Evolutionary conservation across 1,140 invertebrate species (phyloP).

Genomic region (Parapsyche elsis): DNA sequence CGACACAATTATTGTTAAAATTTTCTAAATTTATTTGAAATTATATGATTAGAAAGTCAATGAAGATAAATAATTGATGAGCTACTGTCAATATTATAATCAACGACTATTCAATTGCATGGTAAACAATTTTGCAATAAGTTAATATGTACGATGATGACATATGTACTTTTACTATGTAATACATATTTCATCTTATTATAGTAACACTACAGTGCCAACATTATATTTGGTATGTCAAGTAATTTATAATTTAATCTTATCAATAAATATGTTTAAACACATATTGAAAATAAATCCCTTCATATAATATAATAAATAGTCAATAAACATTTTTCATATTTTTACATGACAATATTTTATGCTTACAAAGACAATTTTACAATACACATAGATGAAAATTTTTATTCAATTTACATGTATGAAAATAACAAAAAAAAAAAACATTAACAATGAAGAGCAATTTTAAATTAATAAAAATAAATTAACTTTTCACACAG

Average conservation of each 20-base stretch:
- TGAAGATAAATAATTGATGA: neutral
- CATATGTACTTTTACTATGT: neutral
- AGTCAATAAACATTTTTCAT: neutral
- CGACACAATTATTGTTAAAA: neutral
- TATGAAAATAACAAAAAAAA: conserved; percentile 2
- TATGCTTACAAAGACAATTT: conserved; percentile 10
- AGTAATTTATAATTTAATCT: conserved; percentile 2
- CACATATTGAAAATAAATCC: conserved; percentile 6
- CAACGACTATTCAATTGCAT: conserved; percentile 10
- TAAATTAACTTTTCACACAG: neutral
- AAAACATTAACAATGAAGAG: conserved; percentile 4
- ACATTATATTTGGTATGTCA: conserved; percentile 11
- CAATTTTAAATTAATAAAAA: neutral
- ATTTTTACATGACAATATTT: neutral
- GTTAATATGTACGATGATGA: conserved; percentile 10
- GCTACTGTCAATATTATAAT: conserved; percentile 16
- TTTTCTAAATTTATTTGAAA: neutral
- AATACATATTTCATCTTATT: neutral
- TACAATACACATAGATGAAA: neutral
- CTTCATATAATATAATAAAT: neutral
- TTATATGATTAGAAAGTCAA: neutral
- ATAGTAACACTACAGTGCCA: conserved; percentile 22
- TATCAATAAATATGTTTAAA: neutral
- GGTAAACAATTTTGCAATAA: conserved; percentile 12
- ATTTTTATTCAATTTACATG: neutral